These are phyloP conservation scores for Phylloscopus trochilus DNA, from an alignment of 2,113 vertebrate genomes.

Conservation along the genomic window DNA sequence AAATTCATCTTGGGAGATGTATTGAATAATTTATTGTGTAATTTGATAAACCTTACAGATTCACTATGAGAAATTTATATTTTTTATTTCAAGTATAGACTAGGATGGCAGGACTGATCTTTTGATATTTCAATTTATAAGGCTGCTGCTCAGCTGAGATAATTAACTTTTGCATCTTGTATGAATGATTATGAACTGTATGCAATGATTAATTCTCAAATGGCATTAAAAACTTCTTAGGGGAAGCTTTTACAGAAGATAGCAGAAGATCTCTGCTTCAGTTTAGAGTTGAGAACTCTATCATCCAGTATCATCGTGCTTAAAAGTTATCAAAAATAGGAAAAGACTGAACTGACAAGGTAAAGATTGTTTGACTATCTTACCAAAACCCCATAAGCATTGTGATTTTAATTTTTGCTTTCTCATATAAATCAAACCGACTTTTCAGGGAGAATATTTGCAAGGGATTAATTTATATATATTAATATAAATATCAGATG, in stretches of 20 bases:
- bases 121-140: not conserved
- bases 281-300: not conserved
- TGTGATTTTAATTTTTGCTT: not conserved
- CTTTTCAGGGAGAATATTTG: not conserved
- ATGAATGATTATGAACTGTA: not conserved
- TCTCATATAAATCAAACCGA: not conserved
- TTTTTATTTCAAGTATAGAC: not conserved
- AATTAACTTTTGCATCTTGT: not conserved
- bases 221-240: not conserved
- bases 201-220: not conserved
- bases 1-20: not conserved
- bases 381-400: not conserved
- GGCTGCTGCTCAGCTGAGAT: not conserved
- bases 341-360: not conserved
- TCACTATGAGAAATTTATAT: not conserved
- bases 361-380: not conserved
- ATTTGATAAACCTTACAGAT: not conserved
- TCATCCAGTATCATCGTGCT: not conserved
- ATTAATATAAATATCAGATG: not conserved
- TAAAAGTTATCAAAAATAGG: not conserved
- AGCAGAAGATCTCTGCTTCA: not conserved
- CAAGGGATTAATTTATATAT: not conserved
- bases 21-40: not conserved
- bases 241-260: not conserved
- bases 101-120: not conserved